Percentiles rank a stretch among this genome's conserved stretches.
Evolutionary conservation across 2,797 vertebrate genomes (phyloP).

Genomic region (Propithecus perrieri): DNA sequence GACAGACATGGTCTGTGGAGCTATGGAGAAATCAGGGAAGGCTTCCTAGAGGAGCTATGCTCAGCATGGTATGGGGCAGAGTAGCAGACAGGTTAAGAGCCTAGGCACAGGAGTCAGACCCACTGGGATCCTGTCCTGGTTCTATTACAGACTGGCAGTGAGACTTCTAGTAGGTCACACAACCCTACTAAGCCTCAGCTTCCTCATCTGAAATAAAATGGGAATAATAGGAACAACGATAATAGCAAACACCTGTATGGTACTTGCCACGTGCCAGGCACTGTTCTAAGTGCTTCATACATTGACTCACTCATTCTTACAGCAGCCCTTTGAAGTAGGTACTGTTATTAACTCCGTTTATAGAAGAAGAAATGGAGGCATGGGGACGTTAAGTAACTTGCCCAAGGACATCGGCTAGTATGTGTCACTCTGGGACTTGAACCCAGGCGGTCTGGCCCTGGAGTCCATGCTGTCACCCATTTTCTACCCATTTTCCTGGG

Average conservation of each 20-base stretch:
- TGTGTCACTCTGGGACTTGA: background rate
- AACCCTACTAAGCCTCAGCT: background rate
- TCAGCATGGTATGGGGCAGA: background rate
- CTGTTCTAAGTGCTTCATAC: background rate
- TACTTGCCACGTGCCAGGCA: background rate
- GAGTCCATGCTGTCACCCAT: background rate
- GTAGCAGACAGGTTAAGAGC: background rate
- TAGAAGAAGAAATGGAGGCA: background rate
- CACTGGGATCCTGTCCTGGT: background rate
- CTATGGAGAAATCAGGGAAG: background rate
- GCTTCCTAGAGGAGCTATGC: background rate
- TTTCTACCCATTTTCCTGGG: background rate
- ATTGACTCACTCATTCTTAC: background rate
- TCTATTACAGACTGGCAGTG: background rate
- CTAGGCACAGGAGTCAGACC: background rate
- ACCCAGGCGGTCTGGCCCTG: background rate
- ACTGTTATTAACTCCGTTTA: background rate
- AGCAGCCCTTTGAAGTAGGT: background rate
- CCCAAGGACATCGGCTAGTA: background rate
- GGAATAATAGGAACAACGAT: background rate
- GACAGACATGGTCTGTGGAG: background rate
- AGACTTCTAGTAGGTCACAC: background rate
- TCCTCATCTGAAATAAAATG: background rate
- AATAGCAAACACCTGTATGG: background rate
- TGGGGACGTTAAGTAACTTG: background rate